These are phyloP conservation scores for Anadara kagoshimensis DNA, from an alignment of 1,140 invertebrate genomes.

Conservation along the genomic window DNA sequence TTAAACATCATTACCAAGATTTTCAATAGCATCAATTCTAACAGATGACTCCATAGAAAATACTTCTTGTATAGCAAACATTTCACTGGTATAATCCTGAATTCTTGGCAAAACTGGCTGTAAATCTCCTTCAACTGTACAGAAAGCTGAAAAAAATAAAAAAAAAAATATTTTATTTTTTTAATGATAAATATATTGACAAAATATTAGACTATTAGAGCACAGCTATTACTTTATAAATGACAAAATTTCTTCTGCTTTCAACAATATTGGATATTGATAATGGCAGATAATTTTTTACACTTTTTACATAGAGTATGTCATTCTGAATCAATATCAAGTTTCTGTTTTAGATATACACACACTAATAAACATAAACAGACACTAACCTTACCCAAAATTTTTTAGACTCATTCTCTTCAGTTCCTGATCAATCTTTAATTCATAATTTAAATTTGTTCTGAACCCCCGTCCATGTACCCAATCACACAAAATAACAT, in stretches of 20 bases:
- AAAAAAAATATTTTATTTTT: constrained; percentile 1
- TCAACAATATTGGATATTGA: too few species aligned
- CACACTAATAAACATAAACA: too few species aligned
- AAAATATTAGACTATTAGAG: neutral
- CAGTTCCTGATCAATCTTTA: too few species aligned
- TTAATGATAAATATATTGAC: neutral
- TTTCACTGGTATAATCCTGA: constrained; percentile 58
- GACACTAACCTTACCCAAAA: too few species aligned
- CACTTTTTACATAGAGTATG: too few species aligned
- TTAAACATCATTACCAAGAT: constrained; percentile 50
- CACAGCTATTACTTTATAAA: neutral
- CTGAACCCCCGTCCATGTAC: too few species aligned
- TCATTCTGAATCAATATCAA: too few species aligned
- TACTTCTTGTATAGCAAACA: constrained; percentile 62
- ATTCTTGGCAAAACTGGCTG: constrained; percentile 55
- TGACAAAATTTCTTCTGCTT: neutral
- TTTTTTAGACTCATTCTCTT: too few species aligned
- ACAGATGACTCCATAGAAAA: constrained; percentile 67
- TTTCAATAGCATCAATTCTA: constrained; percentile 66
- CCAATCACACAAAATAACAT: too few species aligned
- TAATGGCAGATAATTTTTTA: too few species aligned
- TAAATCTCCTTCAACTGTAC: constrained; percentile 48
- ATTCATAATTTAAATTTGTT: too few species aligned
- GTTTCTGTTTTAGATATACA: neutral
- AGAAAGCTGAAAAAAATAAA: constrained; percentile 51